Conservation (phyloP, 2,113 vertebrate genomes). For the Microcebus lehilahytsara region DNA sequence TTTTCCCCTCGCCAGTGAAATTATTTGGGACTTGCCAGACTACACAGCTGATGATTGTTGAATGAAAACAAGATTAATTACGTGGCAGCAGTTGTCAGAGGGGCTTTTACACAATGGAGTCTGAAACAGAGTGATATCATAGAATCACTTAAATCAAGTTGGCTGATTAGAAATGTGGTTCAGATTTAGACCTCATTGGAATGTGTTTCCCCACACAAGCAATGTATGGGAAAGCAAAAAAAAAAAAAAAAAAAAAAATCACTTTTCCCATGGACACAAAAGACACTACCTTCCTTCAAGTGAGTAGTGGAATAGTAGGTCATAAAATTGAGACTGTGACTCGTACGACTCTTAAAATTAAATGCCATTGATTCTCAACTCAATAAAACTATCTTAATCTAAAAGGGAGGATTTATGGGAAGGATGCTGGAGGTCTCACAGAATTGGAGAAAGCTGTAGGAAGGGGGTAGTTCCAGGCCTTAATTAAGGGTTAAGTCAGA, state of each 20-base stretch:
- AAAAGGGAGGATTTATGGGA: background rate
- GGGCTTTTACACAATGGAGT: background rate
- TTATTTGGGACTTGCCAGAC: background rate
- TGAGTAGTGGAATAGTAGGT: background rate
- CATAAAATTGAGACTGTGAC: background rate
- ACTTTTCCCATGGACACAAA: background rate
- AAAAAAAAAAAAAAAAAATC: background rate
- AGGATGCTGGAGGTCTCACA: background rate
- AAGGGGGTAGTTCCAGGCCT: background rate
- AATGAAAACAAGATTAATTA: background rate
- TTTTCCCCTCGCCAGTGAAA: background rate
- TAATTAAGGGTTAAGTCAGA: background rate
- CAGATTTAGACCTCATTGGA: background rate
- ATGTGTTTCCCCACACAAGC: background rate
- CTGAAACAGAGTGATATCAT: background rate
- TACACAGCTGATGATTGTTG: background rate
- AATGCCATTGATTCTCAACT: background rate
- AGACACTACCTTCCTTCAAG: background rate
- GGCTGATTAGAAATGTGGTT: background rate
- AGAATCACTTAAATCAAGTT: background rate
- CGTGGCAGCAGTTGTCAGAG: background rate
- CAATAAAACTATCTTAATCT: background rate
- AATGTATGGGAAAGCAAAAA: background rate
- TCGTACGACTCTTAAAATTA: background rate
- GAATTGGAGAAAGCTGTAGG: background rate